Percentiles rank a stretch among this genome's conserved stretches.
These are phyloP conservation scores for Bombus confusus DNA, from an alignment of 1,140 invertebrate genomes.

Conservation along the genomic window DNA sequence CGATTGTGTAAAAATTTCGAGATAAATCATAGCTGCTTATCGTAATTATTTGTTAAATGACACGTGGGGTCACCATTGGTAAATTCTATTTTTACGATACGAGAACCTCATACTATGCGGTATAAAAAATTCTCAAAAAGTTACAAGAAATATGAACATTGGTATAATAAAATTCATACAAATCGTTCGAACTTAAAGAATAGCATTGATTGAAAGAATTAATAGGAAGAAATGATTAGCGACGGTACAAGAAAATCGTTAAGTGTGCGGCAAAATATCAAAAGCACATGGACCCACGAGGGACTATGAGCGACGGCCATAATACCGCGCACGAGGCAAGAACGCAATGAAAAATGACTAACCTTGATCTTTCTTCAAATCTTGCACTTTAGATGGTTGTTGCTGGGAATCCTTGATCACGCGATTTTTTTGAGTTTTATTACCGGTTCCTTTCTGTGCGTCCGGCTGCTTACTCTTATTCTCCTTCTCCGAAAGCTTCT, in stretches of 20 bases:
- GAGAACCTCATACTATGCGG: constrained; percentile 10
- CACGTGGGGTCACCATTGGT: constrained; percentile 20
- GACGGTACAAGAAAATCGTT: background rate
- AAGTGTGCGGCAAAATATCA: constrained; percentile 22
- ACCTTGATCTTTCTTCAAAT: constrained; percentile 87
- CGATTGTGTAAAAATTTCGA: background rate
- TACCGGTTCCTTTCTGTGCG: constrained; percentile 83
- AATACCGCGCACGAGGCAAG: constrained; percentile 74
- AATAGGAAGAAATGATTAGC: background rate
- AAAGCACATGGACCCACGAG: constrained; percentile 67
- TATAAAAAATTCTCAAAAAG: constrained; percentile 30
- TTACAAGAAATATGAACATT: background rate
- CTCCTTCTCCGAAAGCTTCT: constrained; percentile 92
- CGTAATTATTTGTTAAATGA: constrained; percentile 20
- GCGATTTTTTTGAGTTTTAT: constrained; percentile 82
- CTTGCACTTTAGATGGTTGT: constrained; percentile 81
- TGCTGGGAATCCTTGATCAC: constrained; percentile 88
- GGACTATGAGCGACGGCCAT: constrained; percentile 71
- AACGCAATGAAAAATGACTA: constrained; percentile 75
- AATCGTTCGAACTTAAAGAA: background rate
- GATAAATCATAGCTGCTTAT: background rate
- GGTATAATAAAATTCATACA: background rate
- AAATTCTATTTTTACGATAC: constrained; percentile 41
- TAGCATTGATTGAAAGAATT: background rate
- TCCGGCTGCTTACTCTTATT: constrained; percentile 88